Evolutionary conservation across 2,113 vertebrate genomes (phyloP).

Genomic region (Hiodon alosoides): DNA sequence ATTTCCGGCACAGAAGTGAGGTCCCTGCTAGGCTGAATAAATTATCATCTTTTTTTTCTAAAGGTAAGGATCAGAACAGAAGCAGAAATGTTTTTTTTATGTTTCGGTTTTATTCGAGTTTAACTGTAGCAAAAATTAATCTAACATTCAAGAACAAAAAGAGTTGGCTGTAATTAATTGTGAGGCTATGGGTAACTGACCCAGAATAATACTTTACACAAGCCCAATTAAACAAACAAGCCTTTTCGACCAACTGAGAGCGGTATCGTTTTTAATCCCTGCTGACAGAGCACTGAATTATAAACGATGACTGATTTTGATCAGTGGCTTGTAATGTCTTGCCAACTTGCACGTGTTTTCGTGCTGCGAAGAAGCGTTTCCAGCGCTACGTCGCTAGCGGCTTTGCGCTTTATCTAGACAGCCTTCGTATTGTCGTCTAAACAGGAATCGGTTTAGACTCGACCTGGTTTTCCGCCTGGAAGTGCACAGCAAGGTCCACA

Average conservation of each 20-base stretch:
- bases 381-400: neutral
- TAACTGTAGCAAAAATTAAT: slow-evolving; percentile 9
- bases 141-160: slow-evolving; percentile 5
- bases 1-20: neutral
- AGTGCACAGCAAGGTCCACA: no score
- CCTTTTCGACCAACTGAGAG: slow-evolving; percentile 3
- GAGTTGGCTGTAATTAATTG: slow-evolving; percentile 28
- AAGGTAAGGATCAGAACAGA: neutral
- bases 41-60: neutral
- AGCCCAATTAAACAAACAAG: slow-evolving; percentile 23
- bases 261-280: neutral
- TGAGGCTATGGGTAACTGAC: slow-evolving; percentile 29
- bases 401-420: neutral
- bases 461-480: no score
- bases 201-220: slow-evolving; percentile 28
- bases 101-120: neutral
- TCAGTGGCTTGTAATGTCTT: slow-evolving; percentile 10
- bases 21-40: neutral
- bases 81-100: neutral
- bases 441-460: no score
- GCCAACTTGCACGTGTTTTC: neutral
- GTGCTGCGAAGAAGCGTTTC: neutral
- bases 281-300: slow-evolving; percentile 19
- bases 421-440: no score
- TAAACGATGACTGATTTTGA: slow-evolving; percentile 8